Evolutionary conservation across 2,113 vertebrate species (phyloP).

Genomic region (Boulengeromyrus knoepffleri): DNA sequence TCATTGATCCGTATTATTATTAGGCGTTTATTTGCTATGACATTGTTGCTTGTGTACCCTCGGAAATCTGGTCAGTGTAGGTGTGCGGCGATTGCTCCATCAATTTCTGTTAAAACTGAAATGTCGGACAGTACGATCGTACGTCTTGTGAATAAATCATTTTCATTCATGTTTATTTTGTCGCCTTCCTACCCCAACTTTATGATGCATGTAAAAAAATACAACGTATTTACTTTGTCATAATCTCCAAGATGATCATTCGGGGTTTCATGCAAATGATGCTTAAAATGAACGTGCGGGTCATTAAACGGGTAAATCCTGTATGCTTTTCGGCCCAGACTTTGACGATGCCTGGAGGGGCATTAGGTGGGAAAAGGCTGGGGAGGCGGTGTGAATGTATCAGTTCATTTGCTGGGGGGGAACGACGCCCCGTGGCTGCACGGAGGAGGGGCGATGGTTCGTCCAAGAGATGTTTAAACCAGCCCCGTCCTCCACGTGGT

Average conservation of each 20-base stretch:
- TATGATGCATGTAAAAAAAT: background rate
- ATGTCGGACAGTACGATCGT: background rate
- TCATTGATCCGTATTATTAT: background rate
- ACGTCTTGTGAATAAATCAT: background rate
- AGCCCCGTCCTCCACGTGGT: slow-evolving; percentile 13
- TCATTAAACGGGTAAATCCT: background rate
- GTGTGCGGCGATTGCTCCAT: background rate
- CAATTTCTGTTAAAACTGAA: background rate
- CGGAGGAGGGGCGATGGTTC: background rate
- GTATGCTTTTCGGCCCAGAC: background rate
- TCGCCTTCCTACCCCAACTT: background rate
- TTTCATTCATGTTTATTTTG: background rate
- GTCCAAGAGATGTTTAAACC: background rate
- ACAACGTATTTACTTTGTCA: background rate
- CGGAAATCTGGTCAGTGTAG: background rate
- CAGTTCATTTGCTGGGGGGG: background rate
- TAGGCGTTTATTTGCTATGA: background rate
- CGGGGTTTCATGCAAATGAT: background rate
- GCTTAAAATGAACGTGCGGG: background rate
- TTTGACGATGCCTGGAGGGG: background rate
- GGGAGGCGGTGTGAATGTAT: background rate
- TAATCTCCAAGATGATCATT: background rate
- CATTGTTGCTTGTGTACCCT: background rate
- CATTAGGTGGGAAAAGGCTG: background rate
- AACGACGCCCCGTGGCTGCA: background rate